Conservation (phyloP, 2,888 invertebrate genomes). For the Melieria omissa region DNA sequence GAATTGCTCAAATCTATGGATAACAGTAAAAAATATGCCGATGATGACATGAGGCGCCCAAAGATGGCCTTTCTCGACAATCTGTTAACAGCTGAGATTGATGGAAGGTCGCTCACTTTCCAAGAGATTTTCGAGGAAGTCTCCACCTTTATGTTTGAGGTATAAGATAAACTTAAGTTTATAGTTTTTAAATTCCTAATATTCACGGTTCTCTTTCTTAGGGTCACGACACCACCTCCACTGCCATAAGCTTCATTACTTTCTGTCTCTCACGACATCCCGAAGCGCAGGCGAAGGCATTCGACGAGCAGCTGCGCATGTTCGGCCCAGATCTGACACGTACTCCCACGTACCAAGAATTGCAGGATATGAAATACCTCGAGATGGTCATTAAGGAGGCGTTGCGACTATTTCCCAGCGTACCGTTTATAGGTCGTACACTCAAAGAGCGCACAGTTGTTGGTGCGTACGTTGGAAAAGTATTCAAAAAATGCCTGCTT, state of each 20-base stretch:
- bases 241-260: conserved; percentile 69
- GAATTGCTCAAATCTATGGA: conserved; percentile 40
- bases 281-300: conserved; percentile 68
- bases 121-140: conserved; percentile 57
- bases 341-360: conserved; percentile 48
- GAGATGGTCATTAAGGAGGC: conserved; percentile 58
- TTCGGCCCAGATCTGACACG: conserved; percentile 62
- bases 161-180: conserved; percentile 14
- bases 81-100: conserved; percentile 52
- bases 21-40: neutral
- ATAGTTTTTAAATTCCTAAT: neutral
- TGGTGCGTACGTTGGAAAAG: conserved; percentile 48
- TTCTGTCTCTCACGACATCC: conserved; percentile 69
- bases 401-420: conserved; percentile 57
- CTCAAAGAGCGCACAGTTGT: conserved; percentile 45
- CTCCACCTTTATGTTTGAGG: conserved; percentile 59
- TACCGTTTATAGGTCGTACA: conserved; percentile 55
- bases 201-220: conserved; percentile 44
- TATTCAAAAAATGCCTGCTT: neutral
- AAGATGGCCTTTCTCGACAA: conserved; percentile 58
- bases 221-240: conserved; percentile 73
- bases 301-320: conserved; percentile 67
- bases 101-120: conserved; percentile 51
- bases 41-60: conserved; percentile 41
- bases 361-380: conserved; percentile 57